phyloP scores from a whole-genome alignment of 1,140 invertebrate species.

The Calosoma granatense region DNA sequence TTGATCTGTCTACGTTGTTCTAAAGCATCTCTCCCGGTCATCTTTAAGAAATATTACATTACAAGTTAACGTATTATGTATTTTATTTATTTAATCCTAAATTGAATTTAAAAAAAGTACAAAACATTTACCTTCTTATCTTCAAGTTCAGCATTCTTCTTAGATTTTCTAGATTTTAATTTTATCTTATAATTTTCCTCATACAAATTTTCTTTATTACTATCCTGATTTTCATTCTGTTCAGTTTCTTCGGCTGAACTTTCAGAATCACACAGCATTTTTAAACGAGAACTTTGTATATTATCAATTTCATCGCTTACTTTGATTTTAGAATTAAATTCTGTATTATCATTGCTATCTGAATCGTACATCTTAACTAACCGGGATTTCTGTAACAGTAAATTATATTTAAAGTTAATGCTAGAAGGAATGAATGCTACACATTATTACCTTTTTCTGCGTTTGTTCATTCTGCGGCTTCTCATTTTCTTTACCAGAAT shows the following conservation, averaged over 20 bases:
- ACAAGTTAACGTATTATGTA: neutral
- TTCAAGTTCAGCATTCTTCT: conserved; percentile 6
- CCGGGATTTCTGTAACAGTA: conserved; percentile 5
- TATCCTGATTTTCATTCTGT: neutral
- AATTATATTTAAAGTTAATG: too few relatives aligned
- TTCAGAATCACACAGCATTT: conserved; percentile 1
- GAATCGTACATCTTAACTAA: conserved; percentile 3
- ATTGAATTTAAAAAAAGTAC: conserved; percentile 8
- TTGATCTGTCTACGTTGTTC: conserved; percentile 44
- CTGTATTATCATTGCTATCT: conserved; percentile 12
- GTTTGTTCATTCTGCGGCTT: conserved; percentile 11
- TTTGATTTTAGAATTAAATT: conserved; percentile 2
- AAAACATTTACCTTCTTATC: neutral
- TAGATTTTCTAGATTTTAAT: conserved; percentile 11
- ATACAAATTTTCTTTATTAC: neutral
- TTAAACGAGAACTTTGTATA: neutral
- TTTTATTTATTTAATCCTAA: neutral
- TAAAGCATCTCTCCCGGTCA: conserved; percentile 44
- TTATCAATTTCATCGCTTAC: neutral
- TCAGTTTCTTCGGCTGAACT: neutral
- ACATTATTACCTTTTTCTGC: too few relatives aligned
- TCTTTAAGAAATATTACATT: conserved; percentile 21
- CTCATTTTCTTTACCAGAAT: neutral
- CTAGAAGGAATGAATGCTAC: too few relatives aligned
- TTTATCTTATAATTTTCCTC: conserved; percentile 14